These are phyloP conservation scores for Coptodon bakossiorum DNA, from an alignment of 2,113 vertebrate genomes.

Conservation along the genomic window DNA sequence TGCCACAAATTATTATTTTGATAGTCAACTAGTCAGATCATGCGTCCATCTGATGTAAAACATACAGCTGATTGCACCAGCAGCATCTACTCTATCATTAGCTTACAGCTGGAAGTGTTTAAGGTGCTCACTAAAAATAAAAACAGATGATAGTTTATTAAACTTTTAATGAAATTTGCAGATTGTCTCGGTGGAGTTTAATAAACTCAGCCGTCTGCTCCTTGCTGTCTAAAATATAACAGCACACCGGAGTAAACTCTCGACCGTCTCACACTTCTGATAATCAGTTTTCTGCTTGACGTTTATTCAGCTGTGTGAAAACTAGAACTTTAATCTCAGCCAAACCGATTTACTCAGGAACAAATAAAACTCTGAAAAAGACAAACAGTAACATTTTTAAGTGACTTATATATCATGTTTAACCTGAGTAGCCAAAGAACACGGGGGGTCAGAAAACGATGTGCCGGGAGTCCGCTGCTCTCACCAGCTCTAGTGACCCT, in stretches of 20 bases:
- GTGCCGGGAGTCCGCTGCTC: background rate
- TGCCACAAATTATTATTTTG: background rate
- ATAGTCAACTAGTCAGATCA: background rate
- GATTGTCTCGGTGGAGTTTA: accelerated
- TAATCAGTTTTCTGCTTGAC: accelerated
- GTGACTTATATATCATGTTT: background rate
- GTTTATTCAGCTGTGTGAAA: background rate
- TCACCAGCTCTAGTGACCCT: background rate
- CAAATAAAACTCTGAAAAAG: accelerated
- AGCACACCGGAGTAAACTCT: accelerated
- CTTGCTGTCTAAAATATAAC: accelerated
- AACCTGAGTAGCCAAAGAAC: background rate
- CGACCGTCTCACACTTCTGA: accelerated
- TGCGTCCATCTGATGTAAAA: accelerated
- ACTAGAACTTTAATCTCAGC: background rate
- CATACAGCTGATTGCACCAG: background rate
- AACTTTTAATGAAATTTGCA: accelerated
- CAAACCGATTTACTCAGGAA: too few relatives aligned
- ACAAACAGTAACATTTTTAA: accelerated
- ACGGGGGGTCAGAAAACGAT: background rate
- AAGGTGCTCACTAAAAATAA: background rate
- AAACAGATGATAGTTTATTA: background rate
- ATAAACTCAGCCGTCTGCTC: background rate
- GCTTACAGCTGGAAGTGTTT: background rate
- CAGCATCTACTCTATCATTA: accelerated